phyloP scores from a whole-genome alignment of 2,113 vertebrate species.

The Tiliqua scincoides region DNA sequence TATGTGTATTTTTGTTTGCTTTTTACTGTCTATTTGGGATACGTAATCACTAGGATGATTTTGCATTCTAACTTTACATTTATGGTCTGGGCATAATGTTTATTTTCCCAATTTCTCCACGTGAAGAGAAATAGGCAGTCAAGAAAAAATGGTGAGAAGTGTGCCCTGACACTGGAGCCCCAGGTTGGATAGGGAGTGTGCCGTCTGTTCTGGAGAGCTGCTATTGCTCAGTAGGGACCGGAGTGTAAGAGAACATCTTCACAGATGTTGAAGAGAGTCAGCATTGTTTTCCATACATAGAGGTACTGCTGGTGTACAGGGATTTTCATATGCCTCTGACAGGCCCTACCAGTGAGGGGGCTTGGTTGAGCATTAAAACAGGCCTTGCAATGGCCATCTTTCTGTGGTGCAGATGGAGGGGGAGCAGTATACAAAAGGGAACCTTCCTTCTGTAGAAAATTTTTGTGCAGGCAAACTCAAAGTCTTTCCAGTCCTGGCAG shows the following conservation, averaged over 20 bases:
- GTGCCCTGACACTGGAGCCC: no score
- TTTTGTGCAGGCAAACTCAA: background rate
- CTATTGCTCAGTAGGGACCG: background rate
- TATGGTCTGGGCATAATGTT: background rate
- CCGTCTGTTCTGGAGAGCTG: constrained; percentile 8
- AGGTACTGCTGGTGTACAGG: background rate
- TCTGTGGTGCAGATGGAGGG: background rate
- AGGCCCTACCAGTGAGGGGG: background rate
- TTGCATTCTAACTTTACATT: background rate
- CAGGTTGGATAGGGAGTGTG: background rate
- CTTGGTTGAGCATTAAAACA: background rate
- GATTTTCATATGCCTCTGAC: background rate
- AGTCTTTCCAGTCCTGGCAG: background rate
- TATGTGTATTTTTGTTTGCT: background rate
- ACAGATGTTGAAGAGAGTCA: background rate
- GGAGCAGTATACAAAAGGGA: no score
- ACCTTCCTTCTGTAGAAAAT: background rate
- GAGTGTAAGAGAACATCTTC: background rate
- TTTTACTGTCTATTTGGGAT: background rate
- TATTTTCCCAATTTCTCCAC: background rate
- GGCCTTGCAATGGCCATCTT: background rate
- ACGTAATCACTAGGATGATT: background rate
- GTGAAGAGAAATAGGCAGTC: background rate
- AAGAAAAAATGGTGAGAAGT: background rate
- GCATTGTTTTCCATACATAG: background rate